phyloP scores from a whole-genome alignment of 2,113 vertebrate species.

The Leptobrachium ailaonicum region DNA sequence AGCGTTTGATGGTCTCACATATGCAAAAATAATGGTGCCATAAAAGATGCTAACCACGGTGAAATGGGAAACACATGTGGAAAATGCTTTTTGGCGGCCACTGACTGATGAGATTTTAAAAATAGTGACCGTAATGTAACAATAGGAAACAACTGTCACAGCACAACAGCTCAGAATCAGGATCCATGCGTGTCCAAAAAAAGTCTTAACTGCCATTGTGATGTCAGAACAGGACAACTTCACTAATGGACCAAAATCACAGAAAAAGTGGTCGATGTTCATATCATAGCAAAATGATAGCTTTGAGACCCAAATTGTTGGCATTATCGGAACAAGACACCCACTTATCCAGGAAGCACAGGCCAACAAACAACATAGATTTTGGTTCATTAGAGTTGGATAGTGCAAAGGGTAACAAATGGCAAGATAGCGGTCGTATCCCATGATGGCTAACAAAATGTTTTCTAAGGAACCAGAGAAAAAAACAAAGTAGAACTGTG shows the following conservation, averaged over 20 bases:
- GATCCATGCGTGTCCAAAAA: constrained; percentile 15
- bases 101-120: constrained; percentile 30
- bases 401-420: constrained; percentile 49
- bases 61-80: constrained; percentile 53
- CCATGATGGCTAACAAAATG: constrained; percentile 46
- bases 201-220: constrained; percentile 11
- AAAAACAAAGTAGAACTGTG: constrained; percentile 28
- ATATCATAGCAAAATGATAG: constrained; percentile 22
- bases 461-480: constrained; percentile 26
- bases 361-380: constrained; percentile 21
- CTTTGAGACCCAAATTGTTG: constrained; percentile 38
- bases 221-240: constrained; percentile 41
- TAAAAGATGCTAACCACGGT: constrained; percentile 54
- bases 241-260: constrained; percentile 45
- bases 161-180: constrained; percentile 37
- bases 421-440: constrained; percentile 44
- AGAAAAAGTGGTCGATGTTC: constrained; percentile 45
- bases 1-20: constrained; percentile 50
- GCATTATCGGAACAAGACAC: constrained; percentile 35
- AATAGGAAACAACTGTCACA: constrained; percentile 37
- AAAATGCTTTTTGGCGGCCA: constrained; percentile 45
- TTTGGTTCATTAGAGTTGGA: constrained; percentile 34
- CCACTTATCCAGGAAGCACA: constrained; percentile 42
- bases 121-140: constrained; percentile 30
- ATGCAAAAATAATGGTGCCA: constrained; percentile 56